Base-by-base conservation (phyloP, 2,888 invertebrate species). In the Drosophila recens region DNA sequence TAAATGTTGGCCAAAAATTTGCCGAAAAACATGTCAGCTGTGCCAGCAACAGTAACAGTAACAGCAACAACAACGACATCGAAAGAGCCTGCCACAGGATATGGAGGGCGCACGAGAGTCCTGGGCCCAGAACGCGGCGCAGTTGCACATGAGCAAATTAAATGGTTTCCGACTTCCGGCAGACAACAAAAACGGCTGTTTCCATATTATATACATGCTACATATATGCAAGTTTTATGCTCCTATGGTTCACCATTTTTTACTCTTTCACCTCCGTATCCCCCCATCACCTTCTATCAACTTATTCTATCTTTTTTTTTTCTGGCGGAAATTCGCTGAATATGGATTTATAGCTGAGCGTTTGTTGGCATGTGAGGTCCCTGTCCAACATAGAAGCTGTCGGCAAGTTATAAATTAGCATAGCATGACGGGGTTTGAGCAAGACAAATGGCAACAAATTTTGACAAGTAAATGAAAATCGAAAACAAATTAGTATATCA, bases 161-260 rank as follows among this genome's bases (percentile, higher is more conserved):
- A 85, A 85, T 88, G 85, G 87, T 88, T 85, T 88, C 83, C 83
- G 84, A 88, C 85, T 85, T 85, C 85, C 85, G 84, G 79, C 87
- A 68, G 83, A 83, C 83, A 86, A 75, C 87, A 85, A 80, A 83
- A 88, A 80, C 82, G 87, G 63, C 78, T 79, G 80, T 80, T 79
- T 79, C 79, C 76, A 79, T 67, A 74, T 57, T 63, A 73, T 63
- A 63, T 33, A 43, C 42, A 51, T 30, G 58, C 52, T 38, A 59
- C 77, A 72, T 85, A 59, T 75, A 72, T 85, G 65, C 75, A 75
- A 75, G 73, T 82, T 86, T 80, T 69, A 86, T 82, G 73, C 72
- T 85, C 54, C 62, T 85, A 63, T 56, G 70, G 80, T 48, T 58
- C 56, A 57, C 70, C 64, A 49, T 65, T 52, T 67, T 52, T 65